Evolutionary conservation across 2,797 vertebrate genomes (phyloP), one percentile per base, ranked within the genome.

Genomic region (Paguma larvata): DNA sequence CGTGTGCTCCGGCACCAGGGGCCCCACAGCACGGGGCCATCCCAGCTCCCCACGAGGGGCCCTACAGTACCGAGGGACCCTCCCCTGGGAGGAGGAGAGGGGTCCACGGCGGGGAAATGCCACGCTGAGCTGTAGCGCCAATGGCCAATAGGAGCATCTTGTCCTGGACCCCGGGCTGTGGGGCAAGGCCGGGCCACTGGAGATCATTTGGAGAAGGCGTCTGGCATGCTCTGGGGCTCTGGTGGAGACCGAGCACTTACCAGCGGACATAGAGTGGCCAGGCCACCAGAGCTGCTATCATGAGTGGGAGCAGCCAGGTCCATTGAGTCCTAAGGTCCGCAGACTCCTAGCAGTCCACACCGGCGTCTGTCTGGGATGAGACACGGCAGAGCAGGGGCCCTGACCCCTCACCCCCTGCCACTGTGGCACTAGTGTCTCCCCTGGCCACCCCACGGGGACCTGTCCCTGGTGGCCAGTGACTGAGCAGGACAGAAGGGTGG

Each of bases 131-230:
- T 16, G 18, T 4, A 85, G 56, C 8, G 3, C 10, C 56, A 10
- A 23, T 2, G 56, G 34, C 38, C 48, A 14, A 5, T 0, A 0
- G 16, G 53, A 65, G 48, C 25, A 25, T 38, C 34, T 38, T 32
- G 32, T 6, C 30, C 56, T 9, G 2, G 65, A 38, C 32, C 44
- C 41, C 3, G 3, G 68, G 30, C 3, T 63, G 32, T 7, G 19
- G 6, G 12, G n/a, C 9, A 44, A 48, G 75, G 30, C 23, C 30
- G 2, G 1, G 7, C 23, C 30, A 12, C 44, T 21, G 13, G 25
- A 32, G 83, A 38, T 38, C 38, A 38, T 38, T 34, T 44, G 21
- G 15, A 67, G 44, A 27, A 80, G 53, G 32, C 8, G 25, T 15
- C 62, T 12, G 11, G 15, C 9, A 3, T 1, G 25, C 46, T n/a